Conservation (phyloP, 2,888 invertebrate genomes). For the Hartigia nigra region DNA sequence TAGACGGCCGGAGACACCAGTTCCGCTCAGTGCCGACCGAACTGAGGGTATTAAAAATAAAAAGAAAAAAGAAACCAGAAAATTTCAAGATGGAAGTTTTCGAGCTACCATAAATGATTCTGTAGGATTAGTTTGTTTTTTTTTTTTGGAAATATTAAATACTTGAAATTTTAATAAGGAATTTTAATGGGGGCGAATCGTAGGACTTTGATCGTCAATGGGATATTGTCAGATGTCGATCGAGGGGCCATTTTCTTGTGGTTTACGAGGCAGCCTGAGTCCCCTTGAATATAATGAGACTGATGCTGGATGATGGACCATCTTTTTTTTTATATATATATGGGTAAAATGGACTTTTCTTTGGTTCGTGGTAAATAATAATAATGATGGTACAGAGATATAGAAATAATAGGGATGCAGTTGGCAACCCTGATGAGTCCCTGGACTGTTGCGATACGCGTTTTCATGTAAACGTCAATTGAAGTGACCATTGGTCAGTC, state of each 20-base stretch:
- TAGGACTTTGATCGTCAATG: too few species aligned
- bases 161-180: too few species aligned
- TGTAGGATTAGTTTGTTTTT: too few species aligned
- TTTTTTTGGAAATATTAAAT: too few species aligned
- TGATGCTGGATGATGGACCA: not conserved
- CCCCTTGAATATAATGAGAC: not conserved
- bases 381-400: not conserved
- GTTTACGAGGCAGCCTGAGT: not conserved
- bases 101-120: too few species aligned
- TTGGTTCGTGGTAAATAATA: not conserved
- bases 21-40: not conserved
- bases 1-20: slow-evolving; percentile 9
- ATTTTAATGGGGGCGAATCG: too few species aligned
- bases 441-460: not conserved
- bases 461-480: not conserved
- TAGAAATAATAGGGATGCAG: not conserved
- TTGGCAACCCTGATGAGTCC: not conserved
- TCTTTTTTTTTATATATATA: not conserved
- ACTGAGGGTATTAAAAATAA: not conserved
- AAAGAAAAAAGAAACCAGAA: not conserved
- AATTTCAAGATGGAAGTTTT: not conserved
- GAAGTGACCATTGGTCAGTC: slow-evolving; percentile 36
- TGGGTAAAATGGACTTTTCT: not conserved
- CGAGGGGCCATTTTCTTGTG: not conserved
- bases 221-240: not conserved